A percentile compares a stretch with the other conserved stretches of the same genome.
phyloP scores from a whole-genome alignment of 2,888 invertebrate genomes.

The Archips crataeganus region DNA sequence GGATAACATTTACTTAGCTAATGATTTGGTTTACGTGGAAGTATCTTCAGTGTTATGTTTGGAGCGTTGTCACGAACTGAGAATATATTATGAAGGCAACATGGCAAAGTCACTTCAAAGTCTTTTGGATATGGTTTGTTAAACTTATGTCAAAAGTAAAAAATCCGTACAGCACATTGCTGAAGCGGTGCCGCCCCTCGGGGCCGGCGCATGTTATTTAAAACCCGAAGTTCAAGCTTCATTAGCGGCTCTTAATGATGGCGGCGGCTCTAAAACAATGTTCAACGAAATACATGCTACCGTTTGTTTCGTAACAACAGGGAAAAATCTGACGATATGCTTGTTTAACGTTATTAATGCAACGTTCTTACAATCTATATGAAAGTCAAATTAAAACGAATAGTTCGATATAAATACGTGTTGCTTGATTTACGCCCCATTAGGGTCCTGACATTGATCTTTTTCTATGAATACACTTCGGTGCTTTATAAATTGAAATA shows the following conservation, averaged over 20 bases:
- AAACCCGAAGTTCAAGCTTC: constrained; percentile 82
- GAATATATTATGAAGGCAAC: constrained; percentile 49
- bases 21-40: constrained; percentile 48
- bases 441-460: neutral
- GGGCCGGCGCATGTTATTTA: constrained; percentile 76
- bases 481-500: neutral
- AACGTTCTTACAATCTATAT: neutral
- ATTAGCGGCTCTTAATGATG: constrained; percentile 84
- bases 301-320: constrained; percentile 57
- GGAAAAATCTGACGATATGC: constrained; percentile 51
- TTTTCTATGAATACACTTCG: neutral
- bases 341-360: constrained; percentile 30
- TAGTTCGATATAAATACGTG: neutral
- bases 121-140: constrained; percentile 75
- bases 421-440: neutral
- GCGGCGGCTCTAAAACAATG: constrained; percentile 72
- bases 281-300: constrained; percentile 55
- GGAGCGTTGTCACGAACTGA: constrained; percentile 43
- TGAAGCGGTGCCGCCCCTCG: constrained; percentile 70
- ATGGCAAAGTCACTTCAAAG: constrained; percentile 69
- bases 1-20: constrained; percentile 52
- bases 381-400: neutral
- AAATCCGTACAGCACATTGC: constrained; percentile 67
- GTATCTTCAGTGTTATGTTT: constrained; percentile 44
- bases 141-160: constrained; percentile 73